These are phyloP conservation scores for Axinella damicornis DNA, from an alignment of 37 sponge, comb jelly and placozoan species.

Conservation along the genomic window DNA sequence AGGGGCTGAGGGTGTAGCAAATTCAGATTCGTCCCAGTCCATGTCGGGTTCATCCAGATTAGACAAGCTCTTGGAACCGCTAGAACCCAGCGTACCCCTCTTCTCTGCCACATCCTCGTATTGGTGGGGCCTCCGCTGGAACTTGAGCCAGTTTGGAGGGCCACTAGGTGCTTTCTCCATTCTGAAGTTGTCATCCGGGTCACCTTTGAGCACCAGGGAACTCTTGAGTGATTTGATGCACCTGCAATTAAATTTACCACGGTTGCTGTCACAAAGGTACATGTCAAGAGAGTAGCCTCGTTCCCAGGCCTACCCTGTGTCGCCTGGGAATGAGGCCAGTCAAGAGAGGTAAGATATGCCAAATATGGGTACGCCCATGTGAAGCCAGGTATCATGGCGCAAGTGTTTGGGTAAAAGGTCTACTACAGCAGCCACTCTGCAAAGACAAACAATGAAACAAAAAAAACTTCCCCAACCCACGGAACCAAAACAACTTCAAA, in stretches of 20 bases:
- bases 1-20: background rate
- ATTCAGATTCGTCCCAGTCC: slow-evolving; percentile 62
- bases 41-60: slow-evolving; percentile 12
- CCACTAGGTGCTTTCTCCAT: slow-evolving; percentile 24
- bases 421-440: too few species aligned
- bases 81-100: background rate
- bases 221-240: slow-evolving; percentile 30
- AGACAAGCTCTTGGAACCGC: background rate
- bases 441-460: too few species aligned
- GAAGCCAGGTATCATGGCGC: too few species aligned
- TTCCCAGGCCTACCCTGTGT: too few species aligned
- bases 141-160: slow-evolving; percentile 29
- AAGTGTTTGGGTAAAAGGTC: too few species aligned
- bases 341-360: too few species aligned
- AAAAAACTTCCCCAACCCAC: too few species aligned
- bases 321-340: too few species aligned
- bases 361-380: too few species aligned
- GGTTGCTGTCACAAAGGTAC: too few species aligned
- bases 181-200: background rate
- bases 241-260: background rate
- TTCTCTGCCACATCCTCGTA: slow-evolving; percentile 32
- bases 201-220: background rate
- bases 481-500: too few species aligned
- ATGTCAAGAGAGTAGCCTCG: too few species aligned
- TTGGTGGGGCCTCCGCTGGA: slow-evolving; percentile 21